These are phyloP conservation scores for Coturnix japonica DNA, from an alignment of 2,113 vertebrate genomes.

Conservation along the genomic window DNA sequence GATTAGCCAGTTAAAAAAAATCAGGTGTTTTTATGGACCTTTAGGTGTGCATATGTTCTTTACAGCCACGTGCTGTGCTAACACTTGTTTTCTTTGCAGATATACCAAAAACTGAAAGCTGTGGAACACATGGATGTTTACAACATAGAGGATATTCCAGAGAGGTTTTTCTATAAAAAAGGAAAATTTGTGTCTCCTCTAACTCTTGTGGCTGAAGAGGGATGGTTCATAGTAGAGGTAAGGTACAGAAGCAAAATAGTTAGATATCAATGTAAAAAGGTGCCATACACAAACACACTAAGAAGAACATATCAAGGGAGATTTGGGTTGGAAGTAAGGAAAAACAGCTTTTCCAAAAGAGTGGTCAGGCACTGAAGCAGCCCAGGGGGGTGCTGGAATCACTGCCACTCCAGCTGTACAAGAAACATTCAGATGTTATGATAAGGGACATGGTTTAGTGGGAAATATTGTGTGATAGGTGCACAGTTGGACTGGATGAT, in stretches of 20 bases:
- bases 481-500: too few relatives aligned
- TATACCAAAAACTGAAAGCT: conserved; percentile 79
- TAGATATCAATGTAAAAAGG: not conserved
- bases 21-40: not conserved
- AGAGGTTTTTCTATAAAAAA: conserved; percentile 87
- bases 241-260: not conserved
- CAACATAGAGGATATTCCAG: conserved; percentile 82
- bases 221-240: conserved; percentile 95
- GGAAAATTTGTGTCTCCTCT: conserved; percentile 91
- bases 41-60: not conserved
- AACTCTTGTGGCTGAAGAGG: conserved; percentile 90
- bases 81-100: conserved; percentile 73
- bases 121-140: conserved; percentile 87
- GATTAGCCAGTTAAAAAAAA: not conserved
- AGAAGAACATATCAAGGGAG: not conserved
- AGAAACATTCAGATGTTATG: too few relatives aligned
- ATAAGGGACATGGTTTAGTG: too few relatives aligned
- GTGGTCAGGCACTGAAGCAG: too few relatives aligned
- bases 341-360: too few relatives aligned
- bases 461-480: too few relatives aligned
- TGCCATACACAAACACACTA: not conserved
- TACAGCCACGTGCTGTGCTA: not conserved
- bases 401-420: too few relatives aligned
- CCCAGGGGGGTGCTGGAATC: too few relatives aligned
- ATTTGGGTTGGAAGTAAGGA: too few relatives aligned